Percentiles rank a stretch among this genome's conserved stretches.
Conservation (phyloP, 2,113 vertebrate genomes). For the Solea senegalensis region DNA sequence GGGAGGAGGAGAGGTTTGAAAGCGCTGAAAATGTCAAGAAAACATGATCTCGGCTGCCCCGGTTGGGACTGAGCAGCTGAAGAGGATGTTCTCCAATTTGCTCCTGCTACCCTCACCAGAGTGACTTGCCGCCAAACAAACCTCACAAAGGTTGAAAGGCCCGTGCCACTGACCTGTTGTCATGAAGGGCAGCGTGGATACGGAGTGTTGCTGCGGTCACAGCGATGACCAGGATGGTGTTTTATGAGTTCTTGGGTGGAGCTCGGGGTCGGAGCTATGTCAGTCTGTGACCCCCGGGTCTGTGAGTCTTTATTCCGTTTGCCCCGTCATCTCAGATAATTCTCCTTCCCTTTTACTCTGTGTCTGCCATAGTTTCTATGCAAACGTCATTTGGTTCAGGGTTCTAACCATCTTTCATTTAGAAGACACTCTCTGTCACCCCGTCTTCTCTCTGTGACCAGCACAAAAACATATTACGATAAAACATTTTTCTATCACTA, state of each 20-base stretch:
- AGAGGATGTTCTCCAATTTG: slow-evolving; percentile 56
- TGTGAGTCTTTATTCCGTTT: slow-evolving; percentile 38
- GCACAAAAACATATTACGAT: no score
- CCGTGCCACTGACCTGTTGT: slow-evolving; percentile 21
- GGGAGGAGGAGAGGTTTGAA: slow-evolving; percentile 25
- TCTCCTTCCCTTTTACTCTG: not conserved
- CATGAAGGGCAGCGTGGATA: slow-evolving; percentile 9
- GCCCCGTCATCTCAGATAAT: slow-evolving; percentile 7
- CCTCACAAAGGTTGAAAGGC: slow-evolving; percentile 18
- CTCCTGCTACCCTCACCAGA: slow-evolving; percentile 52
- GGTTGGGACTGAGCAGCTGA: slow-evolving; percentile 46
- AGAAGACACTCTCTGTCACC: slow-evolving; percentile 25
- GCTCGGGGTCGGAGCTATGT: slow-evolving; percentile 21
- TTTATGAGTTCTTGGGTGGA: slow-evolving; percentile 29
- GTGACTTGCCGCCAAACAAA: slow-evolving; percentile 38
- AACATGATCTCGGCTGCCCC: slow-evolving; percentile 46
- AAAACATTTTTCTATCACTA: no score
- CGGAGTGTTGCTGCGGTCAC: slow-evolving; percentile 4
- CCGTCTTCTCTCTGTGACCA: no score
- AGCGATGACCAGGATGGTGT: slow-evolving; percentile 17
- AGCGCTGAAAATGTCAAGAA: slow-evolving; percentile 57
- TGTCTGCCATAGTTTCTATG: not conserved
- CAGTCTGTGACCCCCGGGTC: slow-evolving; percentile 22
- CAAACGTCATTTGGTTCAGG: not conserved
- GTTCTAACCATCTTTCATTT: slow-evolving; percentile 20